Conservation (phyloP, 2,888 invertebrate species). For the Agrotis exclamationis region DNA sequence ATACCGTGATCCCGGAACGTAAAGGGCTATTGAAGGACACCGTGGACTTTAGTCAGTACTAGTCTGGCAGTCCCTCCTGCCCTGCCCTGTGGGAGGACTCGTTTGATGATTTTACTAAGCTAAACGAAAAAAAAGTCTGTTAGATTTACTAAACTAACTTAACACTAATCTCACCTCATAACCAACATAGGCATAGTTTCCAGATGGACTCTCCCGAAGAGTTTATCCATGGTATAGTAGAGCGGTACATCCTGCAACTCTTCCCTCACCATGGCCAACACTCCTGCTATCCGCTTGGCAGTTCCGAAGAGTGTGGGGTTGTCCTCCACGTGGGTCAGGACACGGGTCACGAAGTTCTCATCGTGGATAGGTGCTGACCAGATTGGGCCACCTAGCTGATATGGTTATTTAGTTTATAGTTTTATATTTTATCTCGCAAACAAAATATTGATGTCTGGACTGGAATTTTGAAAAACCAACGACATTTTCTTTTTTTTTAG, state of each 20-base stretch:
- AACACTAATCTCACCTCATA: conserved; percentile 90
- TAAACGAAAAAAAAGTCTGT: no score
- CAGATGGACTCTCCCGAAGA: conserved; percentile 94
- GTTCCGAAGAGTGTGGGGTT: conserved; percentile 92
- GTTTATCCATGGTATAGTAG: conserved; percentile 96
- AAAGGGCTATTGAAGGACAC: no score
- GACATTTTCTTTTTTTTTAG: no score
- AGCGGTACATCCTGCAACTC: conserved; percentile 96
- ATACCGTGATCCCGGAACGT: no score
- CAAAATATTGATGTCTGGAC: no score
- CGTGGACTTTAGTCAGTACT: no score
- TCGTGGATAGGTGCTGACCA: conserved; percentile 98
- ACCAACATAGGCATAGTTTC: conserved; percentile 93
- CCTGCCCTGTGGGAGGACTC: no score
- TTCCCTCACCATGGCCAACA: conserved; percentile 95
- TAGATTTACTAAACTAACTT: no score
- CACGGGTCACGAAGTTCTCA: conserved; percentile 93
- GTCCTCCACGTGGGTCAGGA: conserved; percentile 90
- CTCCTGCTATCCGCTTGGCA: conserved; percentile 94
- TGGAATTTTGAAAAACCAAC: no score
- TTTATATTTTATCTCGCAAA: no score
- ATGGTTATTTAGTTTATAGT: neutral
- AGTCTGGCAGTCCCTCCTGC: no score
- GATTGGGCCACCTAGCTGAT: conserved; percentile 97
- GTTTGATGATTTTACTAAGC: no score